phyloP scores from a whole-genome alignment of 2,797 vertebrate species.

The Pelobates cultripes region DNA sequence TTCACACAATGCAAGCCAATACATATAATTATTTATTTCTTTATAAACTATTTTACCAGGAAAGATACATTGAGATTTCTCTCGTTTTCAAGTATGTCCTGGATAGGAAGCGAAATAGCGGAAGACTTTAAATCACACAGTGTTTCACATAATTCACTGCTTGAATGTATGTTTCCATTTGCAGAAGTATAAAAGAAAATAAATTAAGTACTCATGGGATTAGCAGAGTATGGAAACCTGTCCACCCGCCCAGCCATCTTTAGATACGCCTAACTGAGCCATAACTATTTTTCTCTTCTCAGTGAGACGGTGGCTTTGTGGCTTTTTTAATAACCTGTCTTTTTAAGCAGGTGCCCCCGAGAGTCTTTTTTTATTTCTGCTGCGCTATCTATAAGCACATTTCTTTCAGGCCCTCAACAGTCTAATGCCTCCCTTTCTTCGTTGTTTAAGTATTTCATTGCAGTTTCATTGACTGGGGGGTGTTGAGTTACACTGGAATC shows the following conservation, averaged over 20 bases:
- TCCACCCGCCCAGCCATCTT: slow-evolving; percentile 81
- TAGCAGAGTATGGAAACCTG: slow-evolving; percentile 90
- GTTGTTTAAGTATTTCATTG: slow-evolving; percentile 97
- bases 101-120: not conserved
- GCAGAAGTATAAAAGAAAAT: slow-evolving; percentile 76
- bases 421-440: slow-evolving; percentile 88
- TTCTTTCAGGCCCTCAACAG: slow-evolving; percentile 94
- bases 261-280: slow-evolving; percentile 87
- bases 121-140: slow-evolving; percentile 36
- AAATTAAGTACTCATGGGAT: slow-evolving; percentile 94
- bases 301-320: slow-evolving; percentile 92
- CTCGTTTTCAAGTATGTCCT: too few species aligned
- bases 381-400: slow-evolving; percentile 88
- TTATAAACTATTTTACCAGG: too few species aligned
- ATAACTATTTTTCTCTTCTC: slow-evolving; percentile 90
- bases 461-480: slow-evolving; percentile 93
- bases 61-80: too few species aligned
- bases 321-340: slow-evolving; percentile 95
- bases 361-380: slow-evolving; percentile 91
- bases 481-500: slow-evolving; percentile 97
- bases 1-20: not conserved
- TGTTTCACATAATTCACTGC: slow-evolving; percentile 80
- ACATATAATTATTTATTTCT: too few species aligned
- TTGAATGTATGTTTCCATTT: slow-evolving; percentile 76
- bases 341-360: slow-evolving; percentile 87